Conservation (phyloP, 92 coral and sea anemone genomes). For the Micromussa lordhowensis region DNA sequence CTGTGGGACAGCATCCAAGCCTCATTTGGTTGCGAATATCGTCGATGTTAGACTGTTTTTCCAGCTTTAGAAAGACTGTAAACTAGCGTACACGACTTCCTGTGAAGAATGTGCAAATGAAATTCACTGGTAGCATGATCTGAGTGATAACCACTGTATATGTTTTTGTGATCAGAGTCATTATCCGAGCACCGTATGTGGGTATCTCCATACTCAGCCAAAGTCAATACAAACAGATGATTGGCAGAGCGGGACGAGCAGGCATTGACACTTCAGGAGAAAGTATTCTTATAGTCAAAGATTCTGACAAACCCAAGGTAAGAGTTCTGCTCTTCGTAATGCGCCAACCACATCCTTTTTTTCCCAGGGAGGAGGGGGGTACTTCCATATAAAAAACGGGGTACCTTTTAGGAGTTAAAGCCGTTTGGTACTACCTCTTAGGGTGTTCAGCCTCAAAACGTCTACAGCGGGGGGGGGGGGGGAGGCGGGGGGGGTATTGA, state of each 20-base stretch:
- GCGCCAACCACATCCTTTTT: too few species aligned
- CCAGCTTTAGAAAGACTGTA: not conserved
- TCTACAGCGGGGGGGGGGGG: too few species aligned
- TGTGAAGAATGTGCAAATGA: not conserved
- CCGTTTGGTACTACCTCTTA: too few species aligned
- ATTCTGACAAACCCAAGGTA: conserved; percentile 85
- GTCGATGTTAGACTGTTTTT: not conserved
- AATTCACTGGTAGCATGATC: not conserved
- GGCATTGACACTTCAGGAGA: conserved; percentile 99
- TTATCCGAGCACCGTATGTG: conserved; percentile 92
- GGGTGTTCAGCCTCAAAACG: too few species aligned
- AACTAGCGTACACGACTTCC: not conserved
- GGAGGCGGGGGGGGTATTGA: too few species aligned
- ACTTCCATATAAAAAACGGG: too few species aligned
- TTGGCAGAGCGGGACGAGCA: conserved; percentile 98
- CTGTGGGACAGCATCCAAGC: too few species aligned
- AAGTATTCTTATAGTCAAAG: conserved; percentile 86
- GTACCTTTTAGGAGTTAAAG: too few species aligned
- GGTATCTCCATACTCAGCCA: conserved; percentile 74
- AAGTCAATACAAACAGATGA: conserved; percentile 99
- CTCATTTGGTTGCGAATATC: too few species aligned
- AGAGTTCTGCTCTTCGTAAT: not conserved
- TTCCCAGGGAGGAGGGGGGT: too few species aligned
- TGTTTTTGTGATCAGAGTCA: conserved; percentile 73
- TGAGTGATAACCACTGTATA: not conserved